Evolutionary conservation across 2,113 vertebrate species (phyloP).

Genomic region (Glaucidium brasilianum): DNA sequence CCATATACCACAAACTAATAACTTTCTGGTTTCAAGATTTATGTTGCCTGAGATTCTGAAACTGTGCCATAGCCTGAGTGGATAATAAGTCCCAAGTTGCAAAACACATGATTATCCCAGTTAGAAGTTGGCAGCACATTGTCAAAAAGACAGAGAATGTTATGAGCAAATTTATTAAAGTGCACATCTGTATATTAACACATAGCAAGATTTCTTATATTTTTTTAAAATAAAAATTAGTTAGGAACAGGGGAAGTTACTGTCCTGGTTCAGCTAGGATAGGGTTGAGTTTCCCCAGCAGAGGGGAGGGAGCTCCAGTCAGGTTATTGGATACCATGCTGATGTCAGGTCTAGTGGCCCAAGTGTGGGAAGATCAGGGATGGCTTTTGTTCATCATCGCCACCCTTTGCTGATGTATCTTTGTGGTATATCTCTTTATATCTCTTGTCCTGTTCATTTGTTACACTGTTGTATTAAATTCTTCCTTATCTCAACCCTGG

Average conservation of each 20-base stretch:
- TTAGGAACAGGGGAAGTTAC: background rate
- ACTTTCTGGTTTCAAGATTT: background rate
- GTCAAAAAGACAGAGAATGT: background rate
- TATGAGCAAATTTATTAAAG: conserved; percentile 9
- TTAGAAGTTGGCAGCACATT: background rate
- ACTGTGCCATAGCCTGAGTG: background rate
- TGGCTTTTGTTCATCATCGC: too few species aligned
- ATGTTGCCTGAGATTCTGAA: background rate
- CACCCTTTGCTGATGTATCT: too few species aligned
- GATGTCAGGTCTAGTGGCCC: too few species aligned
- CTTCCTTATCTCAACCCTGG: too few species aligned
- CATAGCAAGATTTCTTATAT: background rate
- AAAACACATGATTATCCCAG: background rate
- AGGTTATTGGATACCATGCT: too few species aligned
- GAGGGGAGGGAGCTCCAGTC: too few species aligned
- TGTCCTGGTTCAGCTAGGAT: too few species aligned
- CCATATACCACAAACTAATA: background rate
- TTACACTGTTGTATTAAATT: too few species aligned
- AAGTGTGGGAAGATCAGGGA: too few species aligned
- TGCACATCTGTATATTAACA: background rate
- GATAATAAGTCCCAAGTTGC: background rate
- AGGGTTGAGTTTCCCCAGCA: too few species aligned
- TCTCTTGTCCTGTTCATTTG: too few species aligned
- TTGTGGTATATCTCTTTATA: too few species aligned
- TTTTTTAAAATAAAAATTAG: background rate